phyloP scores from a whole-genome alignment of 2,888 invertebrate genomes.

The Luffia ferchaultella region DNA sequence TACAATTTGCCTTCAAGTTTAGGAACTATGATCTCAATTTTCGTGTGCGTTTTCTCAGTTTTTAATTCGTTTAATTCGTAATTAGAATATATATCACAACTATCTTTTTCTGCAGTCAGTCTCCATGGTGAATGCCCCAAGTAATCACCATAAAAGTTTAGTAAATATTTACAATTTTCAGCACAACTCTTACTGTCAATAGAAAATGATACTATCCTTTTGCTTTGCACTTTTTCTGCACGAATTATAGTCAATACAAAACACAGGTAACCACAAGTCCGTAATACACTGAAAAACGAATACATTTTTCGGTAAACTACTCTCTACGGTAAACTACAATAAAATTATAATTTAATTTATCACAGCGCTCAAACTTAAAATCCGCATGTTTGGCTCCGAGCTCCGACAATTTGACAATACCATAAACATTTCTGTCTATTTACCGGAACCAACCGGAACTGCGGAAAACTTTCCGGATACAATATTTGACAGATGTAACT shows the following conservation, averaged over 20 bases:
- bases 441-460: slow-evolving; percentile 43
- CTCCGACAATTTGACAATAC: too few species aligned
- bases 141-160: slow-evolving; percentile 43
- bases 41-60: slow-evolving; percentile 32
- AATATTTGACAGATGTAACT: too few species aligned
- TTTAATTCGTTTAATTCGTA: slow-evolving; percentile 44
- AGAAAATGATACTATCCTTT: slow-evolving; percentile 36
- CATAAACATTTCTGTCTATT: too few species aligned
- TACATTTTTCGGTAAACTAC: slow-evolving; percentile 35
- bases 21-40: slow-evolving; percentile 36
- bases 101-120: slow-evolving; percentile 34
- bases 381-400: too few species aligned
- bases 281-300: slow-evolving; percentile 34
- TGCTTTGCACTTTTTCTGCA: slow-evolving; percentile 20
- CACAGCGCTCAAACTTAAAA: neutral
- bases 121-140: slow-evolving; percentile 51
- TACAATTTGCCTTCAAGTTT: slow-evolving; percentile 29
- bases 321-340: slow-evolving; percentile 3
- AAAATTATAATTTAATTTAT: neutral
- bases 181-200: slow-evolving; percentile 31
- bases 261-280: slow-evolving; percentile 55
- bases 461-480: too few species aligned
- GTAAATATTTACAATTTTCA: slow-evolving; percentile 53
- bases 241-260: slow-evolving; percentile 34
- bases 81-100: slow-evolving; percentile 41